phyloP scores from a whole-genome alignment of 2,888 invertebrate genomes.

The Lymantria dispar region DNA sequence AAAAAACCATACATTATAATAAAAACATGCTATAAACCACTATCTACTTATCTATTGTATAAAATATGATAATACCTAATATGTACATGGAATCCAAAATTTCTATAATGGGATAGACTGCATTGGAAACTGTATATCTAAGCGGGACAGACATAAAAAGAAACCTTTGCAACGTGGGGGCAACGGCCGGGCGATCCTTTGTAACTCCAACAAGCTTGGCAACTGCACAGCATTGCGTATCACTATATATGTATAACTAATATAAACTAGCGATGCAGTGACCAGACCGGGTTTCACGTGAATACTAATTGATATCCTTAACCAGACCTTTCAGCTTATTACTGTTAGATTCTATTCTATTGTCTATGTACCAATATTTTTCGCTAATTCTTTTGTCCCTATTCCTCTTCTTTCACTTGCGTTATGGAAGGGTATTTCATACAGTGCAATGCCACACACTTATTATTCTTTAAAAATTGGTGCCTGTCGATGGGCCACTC shows the following conservation, averaged over 20 bases:
- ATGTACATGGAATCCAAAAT: not conserved
- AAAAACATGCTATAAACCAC: not conserved
- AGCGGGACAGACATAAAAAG: conserved; percentile 43
- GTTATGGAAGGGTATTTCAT: too few species aligned
- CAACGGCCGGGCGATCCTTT: conserved; percentile 62
- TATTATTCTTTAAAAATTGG: too few species aligned
- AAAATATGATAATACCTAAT: not conserved
- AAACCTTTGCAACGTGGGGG: conserved; percentile 50
- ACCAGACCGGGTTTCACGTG: not conserved
- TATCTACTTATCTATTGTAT: not conserved
- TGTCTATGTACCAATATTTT: too few species aligned
- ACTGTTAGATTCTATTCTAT: too few species aligned
- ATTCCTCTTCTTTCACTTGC: too few species aligned
- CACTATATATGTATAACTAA: conserved; percentile 16
- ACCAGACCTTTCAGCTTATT: too few species aligned
- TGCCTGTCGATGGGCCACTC: too few species aligned
- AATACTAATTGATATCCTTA: too few species aligned
- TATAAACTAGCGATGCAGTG: conserved; percentile 9
- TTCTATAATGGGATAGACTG: conserved; percentile 7
- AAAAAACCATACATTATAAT: not conserved
- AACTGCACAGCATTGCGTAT: conserved; percentile 27
- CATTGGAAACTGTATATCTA: conserved; percentile 34
- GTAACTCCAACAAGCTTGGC: conserved; percentile 26
- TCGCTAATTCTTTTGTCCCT: too few species aligned
- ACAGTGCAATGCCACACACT: too few species aligned